Base-by-base conservation (phyloP, 2,797 vertebrate genomes). In the Jordanella pulchra region DNA sequence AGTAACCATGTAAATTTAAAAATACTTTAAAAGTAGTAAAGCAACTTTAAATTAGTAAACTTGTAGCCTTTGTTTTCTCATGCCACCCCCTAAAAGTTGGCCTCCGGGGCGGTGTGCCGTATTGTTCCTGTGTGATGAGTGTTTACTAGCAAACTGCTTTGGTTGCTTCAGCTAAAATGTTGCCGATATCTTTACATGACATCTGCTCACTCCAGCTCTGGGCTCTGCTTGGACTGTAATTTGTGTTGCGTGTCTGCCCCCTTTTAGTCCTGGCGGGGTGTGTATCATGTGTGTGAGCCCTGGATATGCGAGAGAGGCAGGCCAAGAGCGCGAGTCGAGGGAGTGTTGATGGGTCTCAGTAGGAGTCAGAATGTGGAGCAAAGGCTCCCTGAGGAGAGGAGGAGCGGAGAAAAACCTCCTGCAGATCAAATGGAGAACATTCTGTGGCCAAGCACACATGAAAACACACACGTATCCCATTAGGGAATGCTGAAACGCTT, bases 311-410 rank as follows among this genome's bases (percentile, higher is more conserved):
- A 78, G 76, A 77, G 76, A 84, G 72, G 73, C 54, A 45, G 70
- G 66, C 80, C 5, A 50, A 78, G 86, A 83, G 88, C 80, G 83
- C 66, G 91, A 86, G 87, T 86, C 80, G 77, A 85, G 91, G 86
- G 87, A 92, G 91, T 92, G 93, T 93, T 84, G 90, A 90, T 90
- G 91, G 92, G 91, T 94, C 94, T 94, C 94, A 84, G 92, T 92
- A 93, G 93, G 93, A 95, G 93, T 92, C 94, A 93, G 91, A 94
- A 95, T 94, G 91, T 95, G 93, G 94, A 95, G 91, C 94, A 95
- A 86, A 86, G 86, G 83, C 82, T 95, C 94, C 94, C 94, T 25
- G 80, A 90, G 92, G 94, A 95, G 90, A 81, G 80, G 80, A 88
- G 78, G 76, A 90, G 78, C 67, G 60, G 82, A 70, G 84, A 89